phyloP scores from a whole-genome alignment of 2,113 vertebrate species.

The Forbesichthys papilliferus region DNA sequence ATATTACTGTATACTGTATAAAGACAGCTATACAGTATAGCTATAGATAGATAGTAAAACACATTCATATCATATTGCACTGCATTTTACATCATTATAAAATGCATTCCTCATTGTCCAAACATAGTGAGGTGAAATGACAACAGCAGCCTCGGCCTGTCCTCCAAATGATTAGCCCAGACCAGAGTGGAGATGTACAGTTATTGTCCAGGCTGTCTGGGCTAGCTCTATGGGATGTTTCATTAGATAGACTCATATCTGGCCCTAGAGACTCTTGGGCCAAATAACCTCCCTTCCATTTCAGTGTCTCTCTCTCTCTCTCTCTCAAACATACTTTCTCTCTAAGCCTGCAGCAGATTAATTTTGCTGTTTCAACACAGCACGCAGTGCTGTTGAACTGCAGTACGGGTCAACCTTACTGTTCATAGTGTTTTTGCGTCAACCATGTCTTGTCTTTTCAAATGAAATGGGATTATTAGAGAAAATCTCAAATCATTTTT shows the following conservation, averaged over 20 bases:
- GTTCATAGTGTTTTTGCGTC: no score
- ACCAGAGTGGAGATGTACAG: constrained; percentile 69
- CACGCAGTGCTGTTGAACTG: no score
- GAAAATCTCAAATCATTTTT: no score
- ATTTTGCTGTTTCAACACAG: no score
- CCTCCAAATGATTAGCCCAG: constrained; percentile 60
- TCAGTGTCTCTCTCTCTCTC: neutral
- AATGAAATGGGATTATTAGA: no score
- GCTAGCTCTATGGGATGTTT: constrained; percentile 73
- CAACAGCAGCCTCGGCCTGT: constrained; percentile 37
- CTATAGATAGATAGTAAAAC: neutral
- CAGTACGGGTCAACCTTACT: no score
- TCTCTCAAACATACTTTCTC: neutral
- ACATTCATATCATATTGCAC: neutral
- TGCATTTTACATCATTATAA: no score
- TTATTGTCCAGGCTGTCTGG: constrained; percentile 66
- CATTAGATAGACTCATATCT: constrained; percentile 75
- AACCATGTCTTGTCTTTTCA: no score
- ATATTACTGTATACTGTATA: neutral
- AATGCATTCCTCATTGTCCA: no score
- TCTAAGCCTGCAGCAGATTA: neutral
- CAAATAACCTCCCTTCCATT: constrained; percentile 9
- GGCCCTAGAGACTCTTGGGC: constrained; percentile 65
- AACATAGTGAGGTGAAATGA: neutral
- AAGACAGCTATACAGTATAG: neutral